These are phyloP conservation scores for Orthosia incerta DNA, from an alignment of 2,888 invertebrate genomes.

Conservation along the genomic window DNA sequence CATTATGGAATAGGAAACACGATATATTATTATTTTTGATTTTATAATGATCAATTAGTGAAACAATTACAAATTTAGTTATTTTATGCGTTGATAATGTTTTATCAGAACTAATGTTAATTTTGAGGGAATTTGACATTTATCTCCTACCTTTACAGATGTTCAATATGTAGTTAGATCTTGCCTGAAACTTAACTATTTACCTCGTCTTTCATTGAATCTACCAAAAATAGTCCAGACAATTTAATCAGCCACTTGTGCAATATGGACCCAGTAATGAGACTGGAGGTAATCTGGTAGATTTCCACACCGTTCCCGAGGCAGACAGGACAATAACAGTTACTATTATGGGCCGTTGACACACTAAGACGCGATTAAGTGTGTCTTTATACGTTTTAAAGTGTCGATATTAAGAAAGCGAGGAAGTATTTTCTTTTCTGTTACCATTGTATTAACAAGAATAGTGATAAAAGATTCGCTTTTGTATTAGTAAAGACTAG, in stretches of 20 bases:
- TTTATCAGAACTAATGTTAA: too few species aligned
- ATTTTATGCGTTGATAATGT: too few species aligned
- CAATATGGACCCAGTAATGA: slow-evolving; percentile 49
- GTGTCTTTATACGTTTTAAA: slow-evolving; percentile 52
- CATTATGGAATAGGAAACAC: not conserved
- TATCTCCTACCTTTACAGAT: too few species aligned
- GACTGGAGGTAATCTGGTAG: slow-evolving; percentile 64
- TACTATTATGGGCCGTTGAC: slow-evolving; percentile 54
- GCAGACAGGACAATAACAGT: slow-evolving; percentile 61
- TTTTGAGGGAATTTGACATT: too few species aligned
- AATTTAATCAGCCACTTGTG: slow-evolving; percentile 36
- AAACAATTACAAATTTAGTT: too few species aligned
- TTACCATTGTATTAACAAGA: not conserved
- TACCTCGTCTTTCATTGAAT: not conserved
- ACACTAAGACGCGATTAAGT: slow-evolving; percentile 56
- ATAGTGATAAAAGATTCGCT: not conserved
- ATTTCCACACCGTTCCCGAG: slow-evolving; percentile 65
- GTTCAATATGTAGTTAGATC: too few species aligned
- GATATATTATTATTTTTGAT: too few species aligned
- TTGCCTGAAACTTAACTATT: too few species aligned
- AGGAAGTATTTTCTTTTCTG: not conserved
- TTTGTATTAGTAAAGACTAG: not conserved
- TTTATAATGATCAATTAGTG: too few species aligned
- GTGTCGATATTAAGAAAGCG: slow-evolving; percentile 26
- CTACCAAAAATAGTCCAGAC: slow-evolving; percentile 41